Percentiles rank a stretch among this genome's conserved stretches.
Conservation (phyloP, 2,888 invertebrate genomes). For the Deroplatys truncata region DNA sequence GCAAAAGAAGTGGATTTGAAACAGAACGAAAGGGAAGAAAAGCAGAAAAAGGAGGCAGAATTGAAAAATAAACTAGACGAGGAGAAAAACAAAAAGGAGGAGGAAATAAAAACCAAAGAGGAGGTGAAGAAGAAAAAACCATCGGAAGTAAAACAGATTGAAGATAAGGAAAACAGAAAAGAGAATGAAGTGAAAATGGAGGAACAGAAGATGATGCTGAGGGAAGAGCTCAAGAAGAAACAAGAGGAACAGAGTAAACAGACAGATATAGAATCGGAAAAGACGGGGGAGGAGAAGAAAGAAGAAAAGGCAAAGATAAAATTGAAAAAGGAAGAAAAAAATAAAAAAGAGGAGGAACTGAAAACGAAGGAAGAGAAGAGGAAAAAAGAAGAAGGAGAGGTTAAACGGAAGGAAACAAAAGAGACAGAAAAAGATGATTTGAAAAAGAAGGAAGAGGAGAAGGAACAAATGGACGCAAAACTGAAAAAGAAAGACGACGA, state of each 20-base stretch:
- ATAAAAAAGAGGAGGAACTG: slow-evolving; percentile 1
- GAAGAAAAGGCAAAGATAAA: not conserved
- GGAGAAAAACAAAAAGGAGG: slow-evolving; percentile 16
- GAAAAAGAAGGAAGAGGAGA: not conserved
- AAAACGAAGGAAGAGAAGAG: slow-evolving; percentile 14
- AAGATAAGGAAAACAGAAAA: not conserved
- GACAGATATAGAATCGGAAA: not conserved
- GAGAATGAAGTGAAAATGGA: not conserved
- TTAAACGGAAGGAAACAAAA: slow-evolving; percentile 26
- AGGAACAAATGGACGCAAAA: too few species aligned
- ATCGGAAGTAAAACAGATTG: not conserved
- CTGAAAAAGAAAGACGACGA: too few species aligned
- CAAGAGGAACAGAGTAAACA: not conserved
- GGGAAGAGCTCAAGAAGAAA: not conserved
- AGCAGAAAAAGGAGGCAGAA: not conserved
- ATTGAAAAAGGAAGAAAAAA: not conserved
- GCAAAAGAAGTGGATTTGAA: not conserved
- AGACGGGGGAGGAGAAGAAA: not conserved
- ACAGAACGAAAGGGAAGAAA: not conserved
- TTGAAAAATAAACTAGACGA: slow-evolving; percentile 5
- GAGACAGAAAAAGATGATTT: slow-evolving; percentile 12
- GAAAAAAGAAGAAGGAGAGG: slow-evolving; percentile 22
- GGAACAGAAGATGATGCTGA: not conserved
- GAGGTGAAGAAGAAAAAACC: not conserved
- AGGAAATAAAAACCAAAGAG: not conserved